Percentiles rank a stretch among this genome's conserved stretches.
phyloP scores from a whole-genome alignment of 2,113 vertebrate species.

The Microcebus griseorufus region DNA sequence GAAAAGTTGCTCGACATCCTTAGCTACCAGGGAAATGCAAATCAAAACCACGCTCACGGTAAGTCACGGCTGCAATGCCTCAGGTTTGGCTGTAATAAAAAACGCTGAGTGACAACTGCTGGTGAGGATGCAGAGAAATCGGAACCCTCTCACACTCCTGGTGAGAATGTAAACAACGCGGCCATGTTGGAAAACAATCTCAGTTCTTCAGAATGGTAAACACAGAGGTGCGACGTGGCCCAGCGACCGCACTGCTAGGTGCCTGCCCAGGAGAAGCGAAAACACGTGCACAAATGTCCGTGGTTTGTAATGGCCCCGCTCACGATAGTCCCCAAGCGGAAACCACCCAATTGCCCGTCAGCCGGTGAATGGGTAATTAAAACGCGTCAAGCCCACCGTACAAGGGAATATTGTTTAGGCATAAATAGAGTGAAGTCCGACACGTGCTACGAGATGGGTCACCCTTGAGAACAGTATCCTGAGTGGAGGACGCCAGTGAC shows the following conservation, averaged over 20 bases:
- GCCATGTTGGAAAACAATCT: not conserved
- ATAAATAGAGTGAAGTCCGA: not conserved
- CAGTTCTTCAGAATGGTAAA: not conserved
- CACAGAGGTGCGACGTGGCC: not conserved
- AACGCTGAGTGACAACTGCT: too few species aligned
- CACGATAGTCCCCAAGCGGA: not conserved
- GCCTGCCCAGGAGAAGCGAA: not conserved
- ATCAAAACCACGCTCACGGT: not conserved
- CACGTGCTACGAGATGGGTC: not conserved
- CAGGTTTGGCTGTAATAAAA: not conserved
- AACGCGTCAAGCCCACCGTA: too few species aligned
- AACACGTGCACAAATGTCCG: not conserved
- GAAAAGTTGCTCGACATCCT: not conserved
- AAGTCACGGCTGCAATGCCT: rapidly evolving
- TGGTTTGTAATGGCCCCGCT: not conserved
- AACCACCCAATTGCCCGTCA: not conserved
- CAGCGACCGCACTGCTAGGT: too few species aligned
- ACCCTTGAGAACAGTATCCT: not conserved
- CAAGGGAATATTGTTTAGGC: not conserved
- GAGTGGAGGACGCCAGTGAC: not conserved
- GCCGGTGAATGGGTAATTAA: not conserved
- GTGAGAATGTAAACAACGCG: not conserved
- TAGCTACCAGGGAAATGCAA: not conserved
- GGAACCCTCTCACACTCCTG: not conserved
- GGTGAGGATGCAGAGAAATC: not conserved